phyloP scores from a whole-genome alignment of 2,113 vertebrate genomes.

The Campylomormyrus tamandua region DNA sequence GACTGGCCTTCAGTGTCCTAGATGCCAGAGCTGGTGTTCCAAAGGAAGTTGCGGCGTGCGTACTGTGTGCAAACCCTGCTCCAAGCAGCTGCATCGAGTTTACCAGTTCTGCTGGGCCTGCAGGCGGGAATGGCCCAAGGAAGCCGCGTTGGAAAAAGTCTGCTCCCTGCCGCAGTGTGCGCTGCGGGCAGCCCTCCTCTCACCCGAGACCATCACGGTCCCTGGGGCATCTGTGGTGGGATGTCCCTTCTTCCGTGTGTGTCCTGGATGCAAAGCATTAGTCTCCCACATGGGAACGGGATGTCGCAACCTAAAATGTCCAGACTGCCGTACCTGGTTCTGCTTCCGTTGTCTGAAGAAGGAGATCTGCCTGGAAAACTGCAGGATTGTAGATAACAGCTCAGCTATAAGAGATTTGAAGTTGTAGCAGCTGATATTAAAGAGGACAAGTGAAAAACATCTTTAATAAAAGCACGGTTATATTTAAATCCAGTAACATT shows the following conservation, averaged over 20 bases:
- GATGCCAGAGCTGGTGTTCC: background rate
- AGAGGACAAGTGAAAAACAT: background rate
- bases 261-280: slow-evolving; percentile 5
- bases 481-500: background rate
- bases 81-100: background rate
- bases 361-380: background rate
- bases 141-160: background rate
- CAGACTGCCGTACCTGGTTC: background rate
- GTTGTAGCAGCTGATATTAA: background rate
- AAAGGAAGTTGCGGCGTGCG: background rate
- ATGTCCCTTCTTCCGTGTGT: slow-evolving; percentile 21
- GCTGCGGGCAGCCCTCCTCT: slow-evolving; percentile 15
- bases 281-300: slow-evolving; percentile 5
- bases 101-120: slow-evolving; percentile 23
- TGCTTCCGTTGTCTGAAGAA: slow-evolving; percentile 19
- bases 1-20: background rate
- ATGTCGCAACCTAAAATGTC: background rate
- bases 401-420: background rate
- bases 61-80: background rate
- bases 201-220: background rate
- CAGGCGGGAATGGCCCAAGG: slow-evolving; percentile 1
- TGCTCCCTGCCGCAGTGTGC: slow-evolving; percentile 1
- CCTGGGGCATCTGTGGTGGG: background rate
- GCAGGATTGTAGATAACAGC: slow-evolving; percentile 14
- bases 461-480: background rate